Conservation (phyloP, 2,888 invertebrate genomes). For the Papilio elwesi region DNA sequence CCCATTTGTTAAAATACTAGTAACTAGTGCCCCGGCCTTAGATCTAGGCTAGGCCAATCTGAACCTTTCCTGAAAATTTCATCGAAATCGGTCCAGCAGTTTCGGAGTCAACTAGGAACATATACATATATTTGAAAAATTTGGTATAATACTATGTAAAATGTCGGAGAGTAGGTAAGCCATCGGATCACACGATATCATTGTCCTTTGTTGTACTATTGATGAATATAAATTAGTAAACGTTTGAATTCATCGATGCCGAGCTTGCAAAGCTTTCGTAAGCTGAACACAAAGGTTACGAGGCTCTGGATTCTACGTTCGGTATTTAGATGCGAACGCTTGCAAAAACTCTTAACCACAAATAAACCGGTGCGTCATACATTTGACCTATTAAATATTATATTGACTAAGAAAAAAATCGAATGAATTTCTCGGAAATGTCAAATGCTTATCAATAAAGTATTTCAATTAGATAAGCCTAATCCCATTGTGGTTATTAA, state of each 20-base stretch:
- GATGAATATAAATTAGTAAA: constrained; percentile 17
- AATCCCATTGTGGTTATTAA: neutral
- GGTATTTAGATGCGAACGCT: constrained; percentile 2
- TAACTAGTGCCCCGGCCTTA: too few species aligned
- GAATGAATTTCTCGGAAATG: constrained; percentile 22
- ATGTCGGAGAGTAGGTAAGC: neutral
- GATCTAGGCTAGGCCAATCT: too few species aligned
- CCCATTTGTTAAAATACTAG: too few species aligned
- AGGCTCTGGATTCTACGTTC: constrained; percentile 1
- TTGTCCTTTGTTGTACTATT: neutral
- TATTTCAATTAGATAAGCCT: constrained; percentile 20
- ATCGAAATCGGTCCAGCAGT: too few species aligned
- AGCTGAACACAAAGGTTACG: constrained; percentile 10
- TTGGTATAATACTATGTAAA: neutral
- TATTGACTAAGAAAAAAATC: constrained; percentile 25
- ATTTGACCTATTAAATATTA: constrained; percentile 68
- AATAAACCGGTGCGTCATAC: constrained; percentile 58
- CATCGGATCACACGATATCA: neutral
- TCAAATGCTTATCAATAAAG: constrained; percentile 20
- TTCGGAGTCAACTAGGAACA: too few species aligned
- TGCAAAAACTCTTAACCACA: constrained; percentile 24
- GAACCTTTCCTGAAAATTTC: too few species aligned
- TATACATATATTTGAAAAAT: too few species aligned
- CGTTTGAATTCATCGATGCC: neutral
- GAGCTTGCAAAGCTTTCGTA: constrained; percentile 6